phyloP scores from a whole-genome alignment of 1,140 invertebrate species.

The Brachionus rubens region DNA sequence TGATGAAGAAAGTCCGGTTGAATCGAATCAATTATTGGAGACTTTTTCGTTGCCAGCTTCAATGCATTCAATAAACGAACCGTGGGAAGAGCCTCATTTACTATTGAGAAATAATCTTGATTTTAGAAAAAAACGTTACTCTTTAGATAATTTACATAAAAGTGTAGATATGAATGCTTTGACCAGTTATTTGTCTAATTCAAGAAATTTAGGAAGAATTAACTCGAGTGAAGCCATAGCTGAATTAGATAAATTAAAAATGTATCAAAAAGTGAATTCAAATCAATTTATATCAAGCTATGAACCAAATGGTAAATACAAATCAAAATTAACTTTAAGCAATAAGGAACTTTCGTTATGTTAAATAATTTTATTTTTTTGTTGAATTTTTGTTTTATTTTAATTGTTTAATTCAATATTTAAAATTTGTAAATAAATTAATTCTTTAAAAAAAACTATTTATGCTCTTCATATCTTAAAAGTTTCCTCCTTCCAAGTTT shows the following conservation, averaged over 20 bases:
- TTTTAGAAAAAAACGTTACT: not conserved
- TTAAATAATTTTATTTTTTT: not conserved
- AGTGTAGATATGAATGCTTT: not conserved
- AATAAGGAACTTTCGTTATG: conserved; percentile 1
- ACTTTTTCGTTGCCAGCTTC: conserved; percentile 12
- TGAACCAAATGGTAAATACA: not conserved
- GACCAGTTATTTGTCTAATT: not conserved
- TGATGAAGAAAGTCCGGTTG: not conserved
- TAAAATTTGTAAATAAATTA: not conserved
- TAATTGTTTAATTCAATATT: not conserved
- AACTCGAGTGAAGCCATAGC: not conserved
- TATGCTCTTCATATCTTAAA: too few species aligned
- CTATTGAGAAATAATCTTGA: not conserved
- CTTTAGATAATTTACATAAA: not conserved
- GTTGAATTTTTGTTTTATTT: not conserved
- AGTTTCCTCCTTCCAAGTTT: too few species aligned
- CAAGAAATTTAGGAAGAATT: not conserved
- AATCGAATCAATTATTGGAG: not conserved
- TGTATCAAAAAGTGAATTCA: not conserved
- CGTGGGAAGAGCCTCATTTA: not conserved
- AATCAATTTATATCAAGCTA: not conserved
- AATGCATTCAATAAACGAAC: conserved; percentile 11
- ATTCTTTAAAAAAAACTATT: too few species aligned
- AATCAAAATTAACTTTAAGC: not conserved
- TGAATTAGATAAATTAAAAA: conserved; percentile 17